Evolutionary conservation across 2,888 invertebrate genomes (phyloP).

Genomic region (Hydriomena furcata): DNA sequence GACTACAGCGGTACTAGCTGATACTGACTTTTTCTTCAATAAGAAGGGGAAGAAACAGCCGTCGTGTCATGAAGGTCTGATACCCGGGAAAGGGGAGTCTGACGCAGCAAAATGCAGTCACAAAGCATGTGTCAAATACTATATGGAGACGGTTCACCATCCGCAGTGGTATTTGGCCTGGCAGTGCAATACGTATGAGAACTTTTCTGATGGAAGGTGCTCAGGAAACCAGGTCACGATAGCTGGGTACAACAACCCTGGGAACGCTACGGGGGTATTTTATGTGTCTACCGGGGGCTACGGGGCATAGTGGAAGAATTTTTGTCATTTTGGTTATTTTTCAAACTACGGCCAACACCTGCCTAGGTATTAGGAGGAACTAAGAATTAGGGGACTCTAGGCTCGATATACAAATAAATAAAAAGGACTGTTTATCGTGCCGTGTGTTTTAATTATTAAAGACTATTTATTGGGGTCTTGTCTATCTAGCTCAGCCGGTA

Average conservation of each 20-base stretch:
- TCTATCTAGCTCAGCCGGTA: no score
- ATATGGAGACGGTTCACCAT: slow-evolving; percentile 59
- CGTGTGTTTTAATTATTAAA: no score
- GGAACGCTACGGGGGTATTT: slow-evolving; percentile 70
- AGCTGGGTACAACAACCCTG: slow-evolving; percentile 72
- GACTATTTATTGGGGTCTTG: no score
- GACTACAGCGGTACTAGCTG: slow-evolving; percentile 76
- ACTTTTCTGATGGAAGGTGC: slow-evolving; percentile 61
- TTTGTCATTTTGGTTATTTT: no score
- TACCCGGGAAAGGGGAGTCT: slow-evolving; percentile 66
- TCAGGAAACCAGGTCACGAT: slow-evolving; percentile 62
- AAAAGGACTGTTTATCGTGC: no score
- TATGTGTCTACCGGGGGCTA: slow-evolving; percentile 69
- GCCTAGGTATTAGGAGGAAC: no score
- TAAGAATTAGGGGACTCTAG: no score
- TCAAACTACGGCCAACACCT: no score
- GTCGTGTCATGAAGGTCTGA: slow-evolving; percentile 65
- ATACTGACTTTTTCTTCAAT: slow-evolving; percentile 84
- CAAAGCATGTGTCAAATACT: slow-evolving; percentile 68
- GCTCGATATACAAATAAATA: no score
- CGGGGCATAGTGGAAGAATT: slow-evolving; percentile 17
- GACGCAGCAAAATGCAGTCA: slow-evolving; percentile 73
- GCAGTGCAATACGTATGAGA: slow-evolving; percentile 63
- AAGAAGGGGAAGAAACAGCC: slow-evolving; percentile 83
- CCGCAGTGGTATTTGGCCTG: slow-evolving; percentile 63